Conservation (phyloP, 64 coral and sea anemone species). For the Hydrozoanthus tunicans region DNA sequence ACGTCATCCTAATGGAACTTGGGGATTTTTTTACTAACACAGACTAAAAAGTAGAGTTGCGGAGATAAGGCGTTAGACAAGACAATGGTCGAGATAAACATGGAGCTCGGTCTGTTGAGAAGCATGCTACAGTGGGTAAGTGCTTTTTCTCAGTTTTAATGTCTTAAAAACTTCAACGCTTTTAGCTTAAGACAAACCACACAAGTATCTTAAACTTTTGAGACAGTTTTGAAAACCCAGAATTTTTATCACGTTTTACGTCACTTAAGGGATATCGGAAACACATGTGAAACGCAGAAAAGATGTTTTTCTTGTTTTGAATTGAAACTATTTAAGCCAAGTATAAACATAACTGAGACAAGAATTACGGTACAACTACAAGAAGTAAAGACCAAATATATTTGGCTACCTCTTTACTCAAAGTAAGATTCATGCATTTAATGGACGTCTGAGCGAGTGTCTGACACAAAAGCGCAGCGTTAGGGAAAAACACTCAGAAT, state of each 20-base stretch:
- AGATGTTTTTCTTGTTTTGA: not conserved
- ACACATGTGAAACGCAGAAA: not conserved
- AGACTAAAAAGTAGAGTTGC: not conserved
- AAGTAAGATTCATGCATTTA: no score
- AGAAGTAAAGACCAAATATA: no score
- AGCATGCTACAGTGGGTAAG: slow-evolving; percentile 29
- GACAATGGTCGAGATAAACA: not conserved
- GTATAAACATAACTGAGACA: not conserved
- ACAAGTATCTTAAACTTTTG: not conserved
- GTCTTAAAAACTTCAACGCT: not conserved
- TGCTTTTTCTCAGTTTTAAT: not conserved
- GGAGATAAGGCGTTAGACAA: not conserved
- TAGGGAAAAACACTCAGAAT: no score
- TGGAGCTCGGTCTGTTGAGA: not conserved
- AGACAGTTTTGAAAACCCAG: not conserved
- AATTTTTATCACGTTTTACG: not conserved
- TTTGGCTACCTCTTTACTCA: no score
- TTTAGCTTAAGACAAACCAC: no score
- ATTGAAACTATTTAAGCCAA: not conserved
- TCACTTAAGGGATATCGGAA: not conserved
- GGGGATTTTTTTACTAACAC: slow-evolving; percentile 7
- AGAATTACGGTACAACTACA: not conserved
- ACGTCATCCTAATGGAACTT: slow-evolving; percentile 39
- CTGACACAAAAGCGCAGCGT: no score
- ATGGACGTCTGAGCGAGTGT: no score